Conservation (phyloP, 2,797 vertebrate genomes). For the Sebastes vulpes region DNA sequence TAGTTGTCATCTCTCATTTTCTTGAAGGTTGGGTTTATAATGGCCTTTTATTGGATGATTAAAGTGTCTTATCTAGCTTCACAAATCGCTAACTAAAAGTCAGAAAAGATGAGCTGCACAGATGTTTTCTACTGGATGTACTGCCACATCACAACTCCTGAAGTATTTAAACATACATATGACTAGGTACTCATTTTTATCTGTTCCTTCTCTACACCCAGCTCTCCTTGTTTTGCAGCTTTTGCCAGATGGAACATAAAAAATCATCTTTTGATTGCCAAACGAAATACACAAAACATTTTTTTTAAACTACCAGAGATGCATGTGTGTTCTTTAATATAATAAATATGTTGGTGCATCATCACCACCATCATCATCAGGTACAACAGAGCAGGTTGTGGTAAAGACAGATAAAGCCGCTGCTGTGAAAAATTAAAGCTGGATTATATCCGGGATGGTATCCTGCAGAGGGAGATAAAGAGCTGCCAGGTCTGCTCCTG, state of each 20-base stretch:
- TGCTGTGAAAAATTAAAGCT: constrained; percentile 2
- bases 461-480: constrained; percentile 76
- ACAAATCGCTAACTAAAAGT: neutral
- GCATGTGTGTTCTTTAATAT: constrained; percentile 14
- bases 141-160: neutral
- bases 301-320: constrained; percentile 11
- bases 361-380: neutral
- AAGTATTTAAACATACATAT: neutral
- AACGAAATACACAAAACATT: constrained; percentile 52
- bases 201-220: constrained; percentile 61
- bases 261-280: constrained; percentile 47
- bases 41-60: neutral
- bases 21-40: neutral
- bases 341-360: neutral
- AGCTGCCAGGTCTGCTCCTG: constrained; percentile 32
- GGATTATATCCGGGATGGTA: constrained; percentile 13
- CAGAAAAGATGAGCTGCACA: neutral
- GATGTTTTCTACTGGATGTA: neutral
- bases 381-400: neutral
- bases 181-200: neutral
- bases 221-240: constrained; percentile 45
- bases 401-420: neutral
- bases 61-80: neutral
- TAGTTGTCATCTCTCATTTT: neutral
- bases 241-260: constrained; percentile 41